These are phyloP conservation scores for Emydoidea blandingii DNA, from an alignment of 2,797 vertebrate genomes.

Conservation along the genomic window DNA sequence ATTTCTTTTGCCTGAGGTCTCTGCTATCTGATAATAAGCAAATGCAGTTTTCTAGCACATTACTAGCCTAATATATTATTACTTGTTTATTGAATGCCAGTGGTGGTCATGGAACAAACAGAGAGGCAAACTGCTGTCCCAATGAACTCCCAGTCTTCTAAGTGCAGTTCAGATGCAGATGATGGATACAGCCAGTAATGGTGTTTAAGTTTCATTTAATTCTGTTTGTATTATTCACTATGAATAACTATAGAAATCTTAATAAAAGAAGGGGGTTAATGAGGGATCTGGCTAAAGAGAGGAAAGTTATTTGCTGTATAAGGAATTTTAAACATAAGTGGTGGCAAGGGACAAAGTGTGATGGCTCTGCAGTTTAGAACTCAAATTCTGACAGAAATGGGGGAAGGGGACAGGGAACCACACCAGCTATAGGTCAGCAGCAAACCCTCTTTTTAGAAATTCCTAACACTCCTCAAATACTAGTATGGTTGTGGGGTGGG, in stretches of 20 bases:
- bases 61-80: neutral
- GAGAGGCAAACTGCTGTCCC: neutral
- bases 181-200: slow-evolving; percentile 51
- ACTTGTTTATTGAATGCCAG: slow-evolving; percentile 7
- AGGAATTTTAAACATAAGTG: slow-evolving; percentile 64
- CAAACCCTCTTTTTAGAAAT: slow-evolving; percentile 13
- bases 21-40: neutral
- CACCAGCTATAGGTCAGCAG: slow-evolving; percentile 58
- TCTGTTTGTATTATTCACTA: slow-evolving; percentile 72
- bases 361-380: slow-evolving; percentile 60
- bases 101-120: slow-evolving; percentile 22
- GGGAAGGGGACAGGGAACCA: slow-evolving; percentile 51
- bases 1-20: neutral
- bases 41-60: neutral
- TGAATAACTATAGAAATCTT: slow-evolving; percentile 68
- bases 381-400: slow-evolving; percentile 71
- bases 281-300: slow-evolving; percentile 59
- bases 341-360: slow-evolving; percentile 70
- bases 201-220: slow-evolving; percentile 56
- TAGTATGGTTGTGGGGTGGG: neutral
- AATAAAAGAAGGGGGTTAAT: slow-evolving; percentile 71
- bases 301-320: slow-evolving; percentile 60
- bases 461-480: slow-evolving; percentile 33
- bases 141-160: slow-evolving; percentile 38
- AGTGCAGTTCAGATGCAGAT: slow-evolving; percentile 8